These are phyloP conservation scores for Telmatherina bonti DNA, from an alignment of 2,797 vertebrate genomes.

Conservation along the genomic window DNA sequence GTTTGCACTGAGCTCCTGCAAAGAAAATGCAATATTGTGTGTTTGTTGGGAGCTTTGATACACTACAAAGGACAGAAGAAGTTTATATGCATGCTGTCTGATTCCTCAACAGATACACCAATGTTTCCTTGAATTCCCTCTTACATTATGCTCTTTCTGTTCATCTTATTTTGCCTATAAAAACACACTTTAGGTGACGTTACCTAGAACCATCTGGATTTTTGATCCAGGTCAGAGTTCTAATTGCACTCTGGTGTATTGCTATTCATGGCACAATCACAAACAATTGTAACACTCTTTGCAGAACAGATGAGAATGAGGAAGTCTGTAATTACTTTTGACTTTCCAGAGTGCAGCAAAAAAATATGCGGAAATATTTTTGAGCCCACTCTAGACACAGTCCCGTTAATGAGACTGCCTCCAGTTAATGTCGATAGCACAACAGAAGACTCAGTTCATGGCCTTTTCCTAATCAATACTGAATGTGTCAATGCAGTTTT, in stretches of 20 bases:
- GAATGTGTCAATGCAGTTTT: conserved; percentile 52
- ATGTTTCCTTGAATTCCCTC: conserved; percentile 2
- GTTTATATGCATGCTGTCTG: not conserved
- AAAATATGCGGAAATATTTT: conserved; percentile 53
- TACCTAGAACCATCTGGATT: conserved; percentile 42
- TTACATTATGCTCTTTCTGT: not conserved
- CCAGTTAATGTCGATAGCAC: conserved; percentile 62
- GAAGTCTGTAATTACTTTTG: conserved; percentile 72
- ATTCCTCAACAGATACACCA: conserved; percentile 22
- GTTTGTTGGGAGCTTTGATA: conserved; percentile 25
- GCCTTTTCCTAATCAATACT: conserved; percentile 66
- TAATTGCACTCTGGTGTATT: conserved; percentile 71
- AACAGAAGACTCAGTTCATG: conserved; percentile 61
- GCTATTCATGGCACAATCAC: conserved; percentile 48
- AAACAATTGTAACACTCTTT: conserved; percentile 41
- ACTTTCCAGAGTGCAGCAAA: conserved; percentile 53
- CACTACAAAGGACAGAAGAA: conserved; percentile 14
- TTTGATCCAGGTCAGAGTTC: conserved; percentile 55
- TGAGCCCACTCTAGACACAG: conserved; percentile 31
- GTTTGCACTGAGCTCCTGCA: conserved; percentile 27
- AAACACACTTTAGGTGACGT: conserved; percentile 52
- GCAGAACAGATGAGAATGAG: conserved; percentile 43
- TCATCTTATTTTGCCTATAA: conserved; percentile 14
- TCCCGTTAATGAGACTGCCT: conserved; percentile 75
- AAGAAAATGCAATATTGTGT: conserved; percentile 33